These are phyloP conservation scores for Pararge aegeria DNA, from an alignment of 1,140 invertebrate genomes.

Conservation along the genomic window DNA sequence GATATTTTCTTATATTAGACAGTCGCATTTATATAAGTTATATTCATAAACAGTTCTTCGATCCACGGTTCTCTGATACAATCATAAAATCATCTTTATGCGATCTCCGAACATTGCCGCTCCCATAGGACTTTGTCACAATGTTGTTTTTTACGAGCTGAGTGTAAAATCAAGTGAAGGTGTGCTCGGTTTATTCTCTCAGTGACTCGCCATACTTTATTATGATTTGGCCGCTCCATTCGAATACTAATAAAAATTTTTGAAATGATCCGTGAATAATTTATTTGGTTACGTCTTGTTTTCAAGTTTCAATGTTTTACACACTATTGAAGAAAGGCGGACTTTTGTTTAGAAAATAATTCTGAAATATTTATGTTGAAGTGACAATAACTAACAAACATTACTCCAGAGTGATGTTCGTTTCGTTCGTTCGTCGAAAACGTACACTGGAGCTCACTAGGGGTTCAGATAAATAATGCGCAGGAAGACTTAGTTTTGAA, in stretches of 20 bases:
- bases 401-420: too few species aligned
- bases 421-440: too few species aligned
- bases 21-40: slow-evolving; percentile 44
- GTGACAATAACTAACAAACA: too few species aligned
- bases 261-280: slow-evolving; percentile 7
- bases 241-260: slow-evolving; percentile 14
- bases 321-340: too few species aligned
- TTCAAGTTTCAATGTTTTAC: too few species aligned
- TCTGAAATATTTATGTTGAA: too few species aligned
- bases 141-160: slow-evolving; percentile 60
- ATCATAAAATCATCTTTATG: slow-evolving; percentile 71
- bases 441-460: too few species aligned
- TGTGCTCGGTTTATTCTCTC: slow-evolving; percentile 35
- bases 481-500: too few species aligned
- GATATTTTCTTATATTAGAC: too few species aligned
- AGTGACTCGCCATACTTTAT: slow-evolving; percentile 17
- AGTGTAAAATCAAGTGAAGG: slow-evolving; percentile 53
- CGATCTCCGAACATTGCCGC: slow-evolving; percentile 46
- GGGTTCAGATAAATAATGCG: too few species aligned
- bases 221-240: slow-evolving; percentile 2
- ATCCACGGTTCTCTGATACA: slow-evolving; percentile 47
- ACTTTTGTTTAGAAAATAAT: too few species aligned
- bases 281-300: neutral
- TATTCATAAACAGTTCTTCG: slow-evolving; percentile 59
- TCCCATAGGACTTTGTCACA: slow-evolving; percentile 62